Evolutionary conservation across 2,113 vertebrate species (phyloP).

Genomic region (Phrynosoma platyrhinos): DNA sequence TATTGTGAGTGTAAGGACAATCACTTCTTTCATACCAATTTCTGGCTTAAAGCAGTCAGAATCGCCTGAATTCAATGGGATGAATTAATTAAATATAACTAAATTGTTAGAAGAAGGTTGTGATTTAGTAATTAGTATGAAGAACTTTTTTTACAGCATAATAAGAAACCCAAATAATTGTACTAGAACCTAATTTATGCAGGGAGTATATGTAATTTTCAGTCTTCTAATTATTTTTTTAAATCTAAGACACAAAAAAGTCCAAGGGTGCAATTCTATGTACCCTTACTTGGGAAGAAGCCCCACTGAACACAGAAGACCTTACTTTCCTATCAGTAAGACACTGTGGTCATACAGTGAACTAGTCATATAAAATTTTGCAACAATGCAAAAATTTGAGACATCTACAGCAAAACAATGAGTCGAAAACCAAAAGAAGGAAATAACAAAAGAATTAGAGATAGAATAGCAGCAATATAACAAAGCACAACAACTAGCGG

Average conservation of each 20-base stretch:
- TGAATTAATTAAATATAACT: neutral
- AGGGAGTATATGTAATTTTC: slow-evolving; percentile 7
- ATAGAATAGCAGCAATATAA: neutral
- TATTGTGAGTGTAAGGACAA: neutral
- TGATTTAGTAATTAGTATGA: neutral
- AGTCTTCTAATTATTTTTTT: neutral
- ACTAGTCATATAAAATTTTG: neutral
- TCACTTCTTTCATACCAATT: neutral
- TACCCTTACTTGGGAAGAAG: neutral
- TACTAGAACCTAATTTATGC: slow-evolving; percentile 1
- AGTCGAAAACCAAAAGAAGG: neutral
- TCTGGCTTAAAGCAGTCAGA: neutral
- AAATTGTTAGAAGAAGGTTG: neutral
- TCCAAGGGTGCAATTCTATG: neutral
- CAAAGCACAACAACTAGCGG: neutral
- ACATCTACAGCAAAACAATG: neutral
- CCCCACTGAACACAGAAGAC: neutral
- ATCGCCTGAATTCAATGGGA: neutral
- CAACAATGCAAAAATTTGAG: neutral
- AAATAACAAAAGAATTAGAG: neutral
- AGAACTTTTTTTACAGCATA: neutral
- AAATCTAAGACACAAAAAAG: slow-evolving; percentile 16
- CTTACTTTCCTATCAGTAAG: neutral
- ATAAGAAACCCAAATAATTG: neutral
- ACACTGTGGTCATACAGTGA: neutral